Evolutionary conservation across 2,888 invertebrate genomes (phyloP).

Genomic region (Boloria euphrosyne): DNA sequence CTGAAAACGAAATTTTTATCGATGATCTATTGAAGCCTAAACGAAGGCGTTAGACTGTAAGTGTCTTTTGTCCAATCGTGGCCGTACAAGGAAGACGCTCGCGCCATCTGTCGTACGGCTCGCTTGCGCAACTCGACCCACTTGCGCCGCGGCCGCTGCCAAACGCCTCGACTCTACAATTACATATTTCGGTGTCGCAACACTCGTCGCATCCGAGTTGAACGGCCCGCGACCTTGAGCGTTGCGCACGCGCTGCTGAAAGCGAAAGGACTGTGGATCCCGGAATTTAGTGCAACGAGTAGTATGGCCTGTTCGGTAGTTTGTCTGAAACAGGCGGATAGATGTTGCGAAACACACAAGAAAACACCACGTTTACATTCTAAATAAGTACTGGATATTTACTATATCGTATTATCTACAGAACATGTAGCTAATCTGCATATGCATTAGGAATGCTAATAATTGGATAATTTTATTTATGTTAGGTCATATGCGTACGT

Average conservation of each 20-base stretch:
- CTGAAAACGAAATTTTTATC: background rate
- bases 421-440: too few relatives aligned
- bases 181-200: conserved; percentile 81
- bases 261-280: conserved; percentile 74
- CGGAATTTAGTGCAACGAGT: conserved; percentile 54
- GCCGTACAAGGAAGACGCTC: conserved; percentile 73
- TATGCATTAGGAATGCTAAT: conserved; percentile 3
- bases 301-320: conserved; percentile 17
- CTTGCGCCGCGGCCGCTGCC: conserved; percentile 76
- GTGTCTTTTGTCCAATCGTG: conserved; percentile 38
- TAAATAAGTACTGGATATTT: too few relatives aligned
- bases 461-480: conserved; percentile 18
- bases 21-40: background rate
- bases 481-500: conserved; percentile 57
- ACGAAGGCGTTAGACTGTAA: conserved; percentile 6
- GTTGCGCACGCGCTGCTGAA: conserved; percentile 75
- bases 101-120: conserved; percentile 76
- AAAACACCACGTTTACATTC: too few relatives aligned
- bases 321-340: too few relatives aligned
- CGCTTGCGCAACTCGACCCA: conserved; percentile 79
- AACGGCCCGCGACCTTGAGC: conserved; percentile 81
- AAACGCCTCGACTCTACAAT: conserved; percentile 79
- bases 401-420: too few relatives aligned
- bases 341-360: too few relatives aligned
- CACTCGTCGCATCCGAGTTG: conserved; percentile 81